phyloP scores from a whole-genome alignment of 2,888 invertebrate genomes.

The Myathropa florea region DNA sequence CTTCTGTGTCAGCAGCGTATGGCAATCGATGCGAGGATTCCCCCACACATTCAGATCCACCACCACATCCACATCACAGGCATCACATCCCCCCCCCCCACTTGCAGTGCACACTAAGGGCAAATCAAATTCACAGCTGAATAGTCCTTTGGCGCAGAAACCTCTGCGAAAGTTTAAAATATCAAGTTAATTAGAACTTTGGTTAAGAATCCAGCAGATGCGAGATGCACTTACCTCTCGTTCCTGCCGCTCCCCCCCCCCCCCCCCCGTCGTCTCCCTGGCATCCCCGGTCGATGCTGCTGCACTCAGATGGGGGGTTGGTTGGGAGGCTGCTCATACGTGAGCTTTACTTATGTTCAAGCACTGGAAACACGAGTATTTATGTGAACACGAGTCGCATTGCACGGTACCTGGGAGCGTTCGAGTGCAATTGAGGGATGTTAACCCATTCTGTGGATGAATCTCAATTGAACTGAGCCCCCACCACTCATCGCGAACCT shows the following conservation, averaged over 20 bases:
- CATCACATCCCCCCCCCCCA: constrained; percentile 2
- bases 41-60: background rate
- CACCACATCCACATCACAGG: background rate
- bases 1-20: constrained; percentile 44
- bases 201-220: constrained; percentile 36
- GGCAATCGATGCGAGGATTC: constrained; percentile 30
- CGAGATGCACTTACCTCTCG: background rate
- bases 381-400: constrained; percentile 41
- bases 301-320: too few species aligned
- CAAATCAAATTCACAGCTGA: constrained; percentile 66
- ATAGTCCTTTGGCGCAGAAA: constrained; percentile 49
- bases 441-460: constrained; percentile 39
- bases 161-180: constrained; percentile 34
- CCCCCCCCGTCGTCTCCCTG: background rate
- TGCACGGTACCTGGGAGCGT: constrained; percentile 29
- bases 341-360: constrained; percentile 51
- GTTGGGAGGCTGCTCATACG: constrained; percentile 24
- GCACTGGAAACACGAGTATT: constrained; percentile 59
- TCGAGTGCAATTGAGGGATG: constrained; percentile 65
- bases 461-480: constrained; percentile 44
- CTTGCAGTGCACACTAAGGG: background rate
- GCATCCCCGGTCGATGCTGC: background rate
- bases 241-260: background rate
- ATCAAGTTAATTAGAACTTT: constrained; percentile 67
- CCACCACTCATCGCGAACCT: too few species aligned